Evolutionary conservation across 2,888 invertebrate genomes (phyloP), one percentile per base, ranked within the genome.

Genomic region (Drosophila longiperda): DNA sequence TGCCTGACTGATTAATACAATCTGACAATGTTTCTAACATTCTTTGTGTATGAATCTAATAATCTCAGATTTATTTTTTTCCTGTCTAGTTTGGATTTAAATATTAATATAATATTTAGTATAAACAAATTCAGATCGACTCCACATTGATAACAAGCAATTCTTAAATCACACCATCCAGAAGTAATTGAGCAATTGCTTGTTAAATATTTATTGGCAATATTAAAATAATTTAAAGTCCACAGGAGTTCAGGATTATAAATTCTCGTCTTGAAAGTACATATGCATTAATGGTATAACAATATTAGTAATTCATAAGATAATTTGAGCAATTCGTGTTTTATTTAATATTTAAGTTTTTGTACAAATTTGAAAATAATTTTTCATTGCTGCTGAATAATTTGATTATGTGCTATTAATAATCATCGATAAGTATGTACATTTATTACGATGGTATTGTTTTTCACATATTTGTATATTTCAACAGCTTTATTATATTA

Each of bases 91-190:
- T 17, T 29, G 20, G 5, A 42, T 8, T 45, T 45, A 23, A 58
- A 33, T 15, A 32, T 57, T 32, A 40, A 48, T 49, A 59, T 59
- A 23, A 36, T 49, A 49, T 48, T 33, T 9, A 23, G 23, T 45
- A 15, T 26, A 34, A 11, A 48, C n/a, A 48, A 52, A n/a, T 11
- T 23, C 32, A 38, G 23, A 36, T 15, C 15, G 60, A 15, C 38
- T 61, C 33, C 53, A 42, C 36, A 32, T n/a, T 61, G 61, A 11
- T 60, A 34, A 33, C 15, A 40, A 11, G 12, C 52, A 33, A 34
- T 57, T 20, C 32, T 63, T n/a, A 15, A 63, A 26, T 23, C 32
- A 3, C 62, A 45, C 54, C n/a, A 29, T 6, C 29, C 5, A 5
- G 6, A 29, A 29, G 5, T 5, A 29, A 29, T 29, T 53, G 12